Evolutionary conservation across 2,888 invertebrate genomes (phyloP), one percentile per base, ranked within the genome.

Genomic region (Pedicia rivosa): DNA sequence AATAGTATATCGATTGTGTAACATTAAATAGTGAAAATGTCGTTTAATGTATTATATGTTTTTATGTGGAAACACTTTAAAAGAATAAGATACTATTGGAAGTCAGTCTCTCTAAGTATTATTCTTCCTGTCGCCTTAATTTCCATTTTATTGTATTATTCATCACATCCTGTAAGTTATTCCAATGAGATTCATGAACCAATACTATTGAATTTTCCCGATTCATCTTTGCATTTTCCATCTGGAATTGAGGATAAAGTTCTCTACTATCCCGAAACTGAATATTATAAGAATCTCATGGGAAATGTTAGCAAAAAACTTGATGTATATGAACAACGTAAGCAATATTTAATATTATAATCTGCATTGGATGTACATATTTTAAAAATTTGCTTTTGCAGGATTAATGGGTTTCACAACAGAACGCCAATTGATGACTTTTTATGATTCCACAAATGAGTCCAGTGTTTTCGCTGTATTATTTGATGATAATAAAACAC

Each of bases 191-290:
- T n/a, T n/a, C n/a, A n/a, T n/a, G n/a, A n/a, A n/a, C n/a, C n/a
- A n/a, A n/a, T n/a, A n/a, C n/a, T n/a, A n/a, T n/a, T n/a, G n/a
- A n/a, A n/a, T n/a, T n/a, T n/a, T n/a, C n/a, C n/a, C n/a, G n/a
- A n/a, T n/a, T n/a, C n/a, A n/a, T n/a, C n/a, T n/a, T n/a, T n/a
- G n/a, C n/a, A 39, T 35, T 32, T 37, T 25, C 38, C 36, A 29
- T 27, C 15, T 20, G 42, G 26, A 32, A 43, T 19, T 5, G 19
- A 35, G 7, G 25, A 39, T 14, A 25, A 35, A 26, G 22, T 39
- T 9, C 35, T 34, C 22, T 39, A 34, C 16, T 30, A 22, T 12
- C 39, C 39, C 8, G 35, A 39, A 14, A 33, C 26, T 5, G 22
- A 28, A 9, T 39, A 25, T 16, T 20, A 25, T 30, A 7, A 12